These are phyloP conservation scores for Ypsolopha scabrella DNA, from an alignment of 2,888 invertebrate genomes.

Conservation along the genomic window DNA sequence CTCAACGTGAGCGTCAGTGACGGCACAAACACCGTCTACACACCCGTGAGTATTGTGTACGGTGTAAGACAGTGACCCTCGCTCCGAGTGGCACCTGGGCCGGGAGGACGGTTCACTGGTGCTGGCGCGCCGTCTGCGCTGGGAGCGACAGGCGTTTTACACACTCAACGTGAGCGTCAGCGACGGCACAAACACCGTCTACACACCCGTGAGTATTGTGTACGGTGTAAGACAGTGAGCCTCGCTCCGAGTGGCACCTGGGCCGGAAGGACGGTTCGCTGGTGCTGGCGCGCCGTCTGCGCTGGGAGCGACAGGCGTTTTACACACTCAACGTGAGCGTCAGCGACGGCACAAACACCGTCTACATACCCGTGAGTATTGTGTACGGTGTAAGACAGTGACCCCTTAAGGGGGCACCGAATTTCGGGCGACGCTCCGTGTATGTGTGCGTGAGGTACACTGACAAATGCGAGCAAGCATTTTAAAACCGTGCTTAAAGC, in stretches of 20 bases:
- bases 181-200: too few relatives aligned
- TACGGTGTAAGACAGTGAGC: conserved; percentile 52
- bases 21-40: conserved; percentile 75
- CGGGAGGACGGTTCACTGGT: conserved; percentile 89
- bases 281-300: conserved; percentile 82
- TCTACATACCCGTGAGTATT: conserved; percentile 69
- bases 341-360: too few relatives aligned
- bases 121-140: conserved; percentile 84
- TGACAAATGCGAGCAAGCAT: too few relatives aligned
- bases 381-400: conserved; percentile 79
- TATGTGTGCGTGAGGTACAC: too few relatives aligned
- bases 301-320: conserved; percentile 88
- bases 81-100: conserved; percentile 86
- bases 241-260: conserved; percentile 84
- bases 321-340: too few relatives aligned
- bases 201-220: conserved; percentile 35
- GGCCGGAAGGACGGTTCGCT: conserved; percentile 89
- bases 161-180: too few relatives aligned
- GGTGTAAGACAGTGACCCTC: conserved; percentile 62
- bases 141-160: too few relatives aligned
- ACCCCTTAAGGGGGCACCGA: conserved; percentile 87
- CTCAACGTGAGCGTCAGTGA: conserved; percentile 88
- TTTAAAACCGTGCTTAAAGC: too few relatives aligned
- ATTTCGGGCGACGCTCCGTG: conserved; percentile 84
- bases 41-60: conserved; percentile 60